phyloP scores from a whole-genome alignment of 2,113 vertebrate species.

The Cynopterus brachyotis region DNA sequence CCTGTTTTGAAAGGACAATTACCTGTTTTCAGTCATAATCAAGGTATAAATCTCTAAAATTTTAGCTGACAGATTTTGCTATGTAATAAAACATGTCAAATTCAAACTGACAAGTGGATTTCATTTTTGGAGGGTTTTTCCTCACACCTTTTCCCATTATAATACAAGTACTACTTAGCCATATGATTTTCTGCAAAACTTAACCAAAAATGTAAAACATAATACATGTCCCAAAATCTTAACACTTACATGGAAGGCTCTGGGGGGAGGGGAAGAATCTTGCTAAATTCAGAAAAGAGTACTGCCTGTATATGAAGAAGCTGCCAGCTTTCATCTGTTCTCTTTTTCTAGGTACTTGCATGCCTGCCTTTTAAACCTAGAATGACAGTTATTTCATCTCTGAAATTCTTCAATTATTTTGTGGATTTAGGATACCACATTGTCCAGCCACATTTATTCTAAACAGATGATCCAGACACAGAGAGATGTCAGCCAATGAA shows the following conservation, averaged over 20 bases:
- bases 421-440: neutral
- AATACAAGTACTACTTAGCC: conserved; percentile 76
- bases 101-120: conserved; percentile 58
- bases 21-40: conserved; percentile 80
- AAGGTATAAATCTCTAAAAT: conserved; percentile 78
- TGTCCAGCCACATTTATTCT: conserved; percentile 26
- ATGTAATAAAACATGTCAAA: conserved; percentile 73
- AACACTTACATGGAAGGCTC: conserved; percentile 38
- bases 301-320: conserved; percentile 24
- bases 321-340: conserved; percentile 45
- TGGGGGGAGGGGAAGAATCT: neutral
- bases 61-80: conserved; percentile 77
- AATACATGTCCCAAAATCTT: conserved; percentile 67
- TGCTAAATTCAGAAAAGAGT: conserved; percentile 63
- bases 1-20: conserved; percentile 78
- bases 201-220: conserved; percentile 75
- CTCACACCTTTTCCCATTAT: conserved; percentile 72
- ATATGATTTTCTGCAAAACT: conserved; percentile 80
- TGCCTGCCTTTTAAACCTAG: conserved; percentile 9
- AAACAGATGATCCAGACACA: neutral
- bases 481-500: neutral
- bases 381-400: neutral
- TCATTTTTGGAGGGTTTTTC: conserved; percentile 67
- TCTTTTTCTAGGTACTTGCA: neutral
- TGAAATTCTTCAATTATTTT: conserved; percentile 43